These are phyloP conservation scores for Lacerta viridis DNA, from an alignment of 2,797 vertebrate species.

Conservation along the genomic window DNA sequence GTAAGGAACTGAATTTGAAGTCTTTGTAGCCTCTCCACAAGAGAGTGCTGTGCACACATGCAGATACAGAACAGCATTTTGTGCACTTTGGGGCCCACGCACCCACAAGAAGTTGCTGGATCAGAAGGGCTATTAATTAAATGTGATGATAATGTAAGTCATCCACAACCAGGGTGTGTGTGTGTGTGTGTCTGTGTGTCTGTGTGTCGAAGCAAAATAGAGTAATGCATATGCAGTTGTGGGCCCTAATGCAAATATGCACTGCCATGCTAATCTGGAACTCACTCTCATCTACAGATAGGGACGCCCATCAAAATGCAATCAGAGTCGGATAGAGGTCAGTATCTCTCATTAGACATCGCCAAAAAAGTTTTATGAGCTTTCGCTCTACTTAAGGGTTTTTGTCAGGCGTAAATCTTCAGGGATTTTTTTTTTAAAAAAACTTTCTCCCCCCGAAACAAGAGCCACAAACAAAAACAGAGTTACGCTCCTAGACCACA, in stretches of 20 bases:
- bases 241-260: neutral
- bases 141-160: neutral
- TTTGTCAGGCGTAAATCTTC: neutral
- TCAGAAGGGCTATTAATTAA: neutral
- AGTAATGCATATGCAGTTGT: neutral
- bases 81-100: neutral
- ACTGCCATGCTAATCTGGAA: neutral
- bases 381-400: neutral
- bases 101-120: neutral
- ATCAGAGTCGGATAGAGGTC: neutral
- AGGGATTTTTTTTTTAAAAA: neutral
- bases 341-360: neutral
- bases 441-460: neutral
- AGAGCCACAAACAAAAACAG: constrained; percentile 19
- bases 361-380: neutral
- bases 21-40: neutral
- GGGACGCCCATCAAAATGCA: neutral
- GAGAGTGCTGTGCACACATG: neutral
- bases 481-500: constrained; percentile 1
- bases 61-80: neutral
- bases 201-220: neutral
- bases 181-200: too few species aligned
- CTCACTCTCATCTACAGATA: neutral
- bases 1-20: neutral
- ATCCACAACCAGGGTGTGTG: neutral